Evolutionary conservation across 2,888 invertebrate species (phyloP), one percentile per base, ranked within the genome.

Genomic region (Eupithecia insigniata): DNA sequence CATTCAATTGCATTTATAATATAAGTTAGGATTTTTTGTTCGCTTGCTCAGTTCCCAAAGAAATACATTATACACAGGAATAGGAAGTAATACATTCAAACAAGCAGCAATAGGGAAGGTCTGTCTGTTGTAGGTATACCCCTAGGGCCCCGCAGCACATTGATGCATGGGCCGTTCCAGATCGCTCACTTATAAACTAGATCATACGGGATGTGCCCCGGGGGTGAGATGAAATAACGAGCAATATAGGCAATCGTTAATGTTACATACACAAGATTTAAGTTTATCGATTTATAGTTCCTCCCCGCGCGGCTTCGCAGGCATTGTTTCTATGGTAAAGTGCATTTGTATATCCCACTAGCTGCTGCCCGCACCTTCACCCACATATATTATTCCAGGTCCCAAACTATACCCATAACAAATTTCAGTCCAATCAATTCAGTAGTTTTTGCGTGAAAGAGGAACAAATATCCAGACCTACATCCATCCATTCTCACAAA

Each of bases 141-240:
- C 76, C 72, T 22, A 51, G 64, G 78, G 77, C 76, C 58, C 70
- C 51, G 71, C 60, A 73, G 70, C 61, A 72, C 67, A 69, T 65
- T 75, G 78, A 79, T 76, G 66, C 72, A 78, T 77, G 46, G 68
- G 67, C 75, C 74, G 76, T 66, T 75, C 77, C 73, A 74, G 76
- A 77, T 75, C 73, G 66, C 68, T 77, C 70, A 72, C 68, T 67
- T 72, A 70, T 71, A 73, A 75, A 76, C 78, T 74, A 76, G 78
- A 75, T 69, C 76, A 68, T 61, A 36, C 58, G 36, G 71, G 72
- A 72, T 75, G 69, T 72, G 74, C 71, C 79, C 43, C 30, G 43
- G 71, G 72, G 73, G 12, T 36, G 14, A 26, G 64, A 64, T 64
- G 26, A 22, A 36, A 36, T 62, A 62, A 62, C 61, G 30, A 62